phyloP scores from a whole-genome alignment of 2,113 vertebrate species.

The Rhizomys pruinosus region DNA sequence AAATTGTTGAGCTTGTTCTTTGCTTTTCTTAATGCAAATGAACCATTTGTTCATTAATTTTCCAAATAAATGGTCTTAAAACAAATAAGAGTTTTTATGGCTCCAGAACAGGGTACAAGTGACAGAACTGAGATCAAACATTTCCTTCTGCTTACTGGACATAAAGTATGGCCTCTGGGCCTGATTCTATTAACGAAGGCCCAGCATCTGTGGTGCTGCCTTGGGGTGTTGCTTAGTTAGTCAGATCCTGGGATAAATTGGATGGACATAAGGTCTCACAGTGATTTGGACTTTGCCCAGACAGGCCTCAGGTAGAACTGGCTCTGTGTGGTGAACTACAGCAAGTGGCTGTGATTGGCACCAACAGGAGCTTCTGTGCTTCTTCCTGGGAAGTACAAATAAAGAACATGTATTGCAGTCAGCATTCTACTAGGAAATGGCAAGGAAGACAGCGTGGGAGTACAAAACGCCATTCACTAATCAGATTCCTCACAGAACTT shows the following conservation, averaged over 20 bases:
- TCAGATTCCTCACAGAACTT: neutral
- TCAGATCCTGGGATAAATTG: conserved; percentile 35
- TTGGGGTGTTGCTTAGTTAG: neutral
- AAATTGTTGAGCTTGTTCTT: conserved; percentile 59
- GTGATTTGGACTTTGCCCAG: conserved; percentile 60
- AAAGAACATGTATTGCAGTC: neutral
- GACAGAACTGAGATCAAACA: neutral
- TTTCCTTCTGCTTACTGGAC: neutral
- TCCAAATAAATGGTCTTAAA: conserved; percentile 52
- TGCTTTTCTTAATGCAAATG: conserved; percentile 60
- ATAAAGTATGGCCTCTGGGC: neutral
- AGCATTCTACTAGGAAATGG: neutral
- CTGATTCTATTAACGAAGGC: neutral
- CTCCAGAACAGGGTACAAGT: neutral
- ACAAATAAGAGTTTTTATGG: conserved; percentile 38
- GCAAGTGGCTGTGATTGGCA: conserved; percentile 38
- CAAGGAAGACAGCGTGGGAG: neutral
- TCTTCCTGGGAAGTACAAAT: conserved; percentile 23
- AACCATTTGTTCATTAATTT: conserved; percentile 54
- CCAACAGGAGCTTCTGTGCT: neutral
- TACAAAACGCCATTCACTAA: neutral
- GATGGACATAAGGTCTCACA: conserved; percentile 64
- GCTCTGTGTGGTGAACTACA: conserved; percentile 8
- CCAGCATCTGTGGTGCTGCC: neutral
- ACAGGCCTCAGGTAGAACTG: conserved; percentile 49